These are phyloP conservation scores for Euphonia xanthogaster DNA, from an alignment of 2,797 vertebrate genomes.

Conservation along the genomic window DNA sequence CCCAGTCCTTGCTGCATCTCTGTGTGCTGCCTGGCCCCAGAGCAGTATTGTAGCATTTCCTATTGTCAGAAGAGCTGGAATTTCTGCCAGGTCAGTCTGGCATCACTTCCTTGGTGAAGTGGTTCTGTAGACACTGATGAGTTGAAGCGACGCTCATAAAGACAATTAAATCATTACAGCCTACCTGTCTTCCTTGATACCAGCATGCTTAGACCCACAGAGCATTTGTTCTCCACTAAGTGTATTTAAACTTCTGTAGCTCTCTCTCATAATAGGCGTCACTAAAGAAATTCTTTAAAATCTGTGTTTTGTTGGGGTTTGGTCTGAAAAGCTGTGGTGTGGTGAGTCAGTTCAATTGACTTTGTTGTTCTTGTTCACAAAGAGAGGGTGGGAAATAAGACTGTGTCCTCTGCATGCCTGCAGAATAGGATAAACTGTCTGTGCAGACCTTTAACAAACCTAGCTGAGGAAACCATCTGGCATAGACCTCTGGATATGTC, in stretches of 20 bases:
- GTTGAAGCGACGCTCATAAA: neutral
- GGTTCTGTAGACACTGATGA: neutral
- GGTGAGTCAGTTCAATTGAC: neutral
- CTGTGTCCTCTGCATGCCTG: neutral
- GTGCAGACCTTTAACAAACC: neutral
- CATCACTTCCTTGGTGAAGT: neutral
- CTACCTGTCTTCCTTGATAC: neutral
- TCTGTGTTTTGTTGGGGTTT: neutral
- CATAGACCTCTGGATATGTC: neutral
- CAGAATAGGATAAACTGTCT: neutral
- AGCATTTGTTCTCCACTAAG: neutral
- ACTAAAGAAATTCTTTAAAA: neutral
- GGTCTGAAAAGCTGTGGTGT: neutral
- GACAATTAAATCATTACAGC: neutral
- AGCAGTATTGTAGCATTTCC: neutral
- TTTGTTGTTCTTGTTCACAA: neutral
- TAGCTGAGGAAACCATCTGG: neutral
- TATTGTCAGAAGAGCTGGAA: neutral
- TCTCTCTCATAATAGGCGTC: neutral
- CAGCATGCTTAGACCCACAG: neutral
- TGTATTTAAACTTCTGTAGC: neutral
- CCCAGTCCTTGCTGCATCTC: neutral
- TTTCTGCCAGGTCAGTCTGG: neutral
- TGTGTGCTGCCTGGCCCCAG: accelerated
- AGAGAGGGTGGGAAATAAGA: neutral